Conservation (phyloP, 1,140 invertebrate species). For the Harpegnathos saltator region DNA sequence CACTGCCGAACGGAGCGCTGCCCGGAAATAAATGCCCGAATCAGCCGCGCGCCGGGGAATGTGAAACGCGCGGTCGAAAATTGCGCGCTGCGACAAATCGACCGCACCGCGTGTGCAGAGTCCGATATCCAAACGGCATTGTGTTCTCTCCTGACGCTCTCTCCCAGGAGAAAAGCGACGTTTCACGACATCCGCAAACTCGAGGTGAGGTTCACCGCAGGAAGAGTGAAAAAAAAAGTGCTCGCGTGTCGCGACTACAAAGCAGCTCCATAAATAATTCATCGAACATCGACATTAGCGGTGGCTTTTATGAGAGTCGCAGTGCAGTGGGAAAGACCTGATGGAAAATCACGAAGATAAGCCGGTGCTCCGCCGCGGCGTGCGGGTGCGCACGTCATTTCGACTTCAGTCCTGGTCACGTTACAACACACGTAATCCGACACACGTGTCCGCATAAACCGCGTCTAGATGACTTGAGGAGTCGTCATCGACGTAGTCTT, state of each 20-base stretch:
- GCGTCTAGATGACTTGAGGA: neutral
- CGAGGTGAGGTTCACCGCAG: conserved; percentile 33
- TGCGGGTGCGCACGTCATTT: neutral
- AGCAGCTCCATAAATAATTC: conserved; percentile 45
- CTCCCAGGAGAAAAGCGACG: conserved; percentile 24
- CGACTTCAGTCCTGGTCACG: too few species aligned
- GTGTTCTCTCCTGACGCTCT: conserved; percentile 42
- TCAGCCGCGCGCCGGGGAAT: neutral
- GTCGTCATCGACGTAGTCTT: neutral
- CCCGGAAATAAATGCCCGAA: conserved; percentile 13
- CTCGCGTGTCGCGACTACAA: conserved; percentile 26
- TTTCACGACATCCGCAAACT: conserved; percentile 56
- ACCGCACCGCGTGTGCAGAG: conserved; percentile 27
- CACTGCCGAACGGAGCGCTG: neutral
- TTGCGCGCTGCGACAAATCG: conserved; percentile 17
- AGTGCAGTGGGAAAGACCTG: neutral
- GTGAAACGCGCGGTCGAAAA: conserved; percentile 20
- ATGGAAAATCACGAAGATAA: neutral
- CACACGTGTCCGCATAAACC: neutral
- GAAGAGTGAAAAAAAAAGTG: conserved; percentile 6
- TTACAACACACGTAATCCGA: neutral
- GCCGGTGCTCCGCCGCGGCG: neutral
- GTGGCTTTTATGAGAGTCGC: neutral
- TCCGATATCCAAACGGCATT: conserved; percentile 38
- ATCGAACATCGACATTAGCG: conserved; percentile 11